Conservation (phyloP, 2,888 invertebrate species). For the Piscicola geometra region DNA sequence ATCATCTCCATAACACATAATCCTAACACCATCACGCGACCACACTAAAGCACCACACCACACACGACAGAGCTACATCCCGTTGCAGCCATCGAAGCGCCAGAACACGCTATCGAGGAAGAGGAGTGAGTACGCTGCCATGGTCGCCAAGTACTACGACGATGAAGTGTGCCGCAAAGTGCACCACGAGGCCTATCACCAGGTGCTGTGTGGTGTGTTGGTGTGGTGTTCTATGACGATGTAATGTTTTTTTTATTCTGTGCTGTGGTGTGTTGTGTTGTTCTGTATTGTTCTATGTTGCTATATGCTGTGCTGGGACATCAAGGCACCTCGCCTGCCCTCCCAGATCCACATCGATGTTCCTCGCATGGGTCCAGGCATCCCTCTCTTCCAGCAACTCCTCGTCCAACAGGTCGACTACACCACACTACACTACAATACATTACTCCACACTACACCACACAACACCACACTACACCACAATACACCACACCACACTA, state of each 20-base stretch:
- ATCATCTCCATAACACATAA: neutral
- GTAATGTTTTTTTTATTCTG: too few species aligned
- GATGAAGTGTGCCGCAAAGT: slow-evolving; percentile 26
- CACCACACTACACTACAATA: too few species aligned
- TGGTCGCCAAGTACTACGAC: slow-evolving; percentile 89
- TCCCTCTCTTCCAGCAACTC: slow-evolving; percentile 89
- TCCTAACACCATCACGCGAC: neutral
- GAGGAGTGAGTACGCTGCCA: slow-evolving; percentile 88
- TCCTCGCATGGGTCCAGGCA: slow-evolving; percentile 95
- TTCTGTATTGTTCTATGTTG: neutral
- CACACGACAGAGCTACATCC: slow-evolving; percentile 75
- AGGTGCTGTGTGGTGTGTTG: neutral
- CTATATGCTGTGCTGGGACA: too few species aligned
- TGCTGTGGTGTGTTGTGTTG: neutral
- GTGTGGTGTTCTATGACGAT: too few species aligned
- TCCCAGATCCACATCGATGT: slow-evolving; percentile 92
- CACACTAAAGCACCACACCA: neutral
- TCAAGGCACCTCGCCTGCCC: neutral
- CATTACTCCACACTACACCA: too few species aligned
- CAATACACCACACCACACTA: too few species aligned
- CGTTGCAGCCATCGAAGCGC: slow-evolving; percentile 86
- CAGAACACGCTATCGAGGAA: slow-evolving; percentile 82
- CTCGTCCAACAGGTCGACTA: slow-evolving; percentile 69
- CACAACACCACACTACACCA: too few species aligned
- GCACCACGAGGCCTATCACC: slow-evolving; percentile 26